Conservation (phyloP, 2,797 vertebrate species). For the Spondyliosoma cantharus region DNA sequence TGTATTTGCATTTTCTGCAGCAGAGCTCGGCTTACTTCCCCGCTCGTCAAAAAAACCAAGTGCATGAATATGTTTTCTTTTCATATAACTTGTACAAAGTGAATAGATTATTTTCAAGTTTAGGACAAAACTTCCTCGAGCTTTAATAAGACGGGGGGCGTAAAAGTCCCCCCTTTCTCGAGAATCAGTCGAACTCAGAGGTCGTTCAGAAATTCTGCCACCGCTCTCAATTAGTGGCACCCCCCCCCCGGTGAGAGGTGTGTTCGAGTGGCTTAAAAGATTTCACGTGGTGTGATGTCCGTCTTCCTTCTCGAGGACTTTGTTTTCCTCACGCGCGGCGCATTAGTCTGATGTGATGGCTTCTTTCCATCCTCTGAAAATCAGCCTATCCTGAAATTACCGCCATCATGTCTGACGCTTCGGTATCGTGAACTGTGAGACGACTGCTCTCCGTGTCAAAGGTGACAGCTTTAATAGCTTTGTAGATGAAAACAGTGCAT, state of each 20-base stretch:
- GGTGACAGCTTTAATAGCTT: neutral
- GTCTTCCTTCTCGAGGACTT: slow-evolving; percentile 50
- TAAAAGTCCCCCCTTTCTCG: slow-evolving; percentile 19
- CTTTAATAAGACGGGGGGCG: slow-evolving; percentile 23
- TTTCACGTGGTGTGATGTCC: slow-evolving; percentile 37
- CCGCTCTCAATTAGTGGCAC: slow-evolving; percentile 34
- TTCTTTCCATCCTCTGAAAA: slow-evolving; percentile 22
- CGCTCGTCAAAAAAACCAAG: slow-evolving; percentile 28
- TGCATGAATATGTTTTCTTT: slow-evolving; percentile 15
- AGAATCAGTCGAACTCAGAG: slow-evolving; percentile 46
- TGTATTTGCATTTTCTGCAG: slow-evolving; percentile 38
- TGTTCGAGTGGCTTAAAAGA: slow-evolving; percentile 57
- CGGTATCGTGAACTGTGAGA: neutral
- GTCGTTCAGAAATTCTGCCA: slow-evolving; percentile 46
- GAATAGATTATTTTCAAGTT: slow-evolving; percentile 19
- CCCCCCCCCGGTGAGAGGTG: slow-evolving; percentile 32
- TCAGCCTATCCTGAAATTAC: slow-evolving; percentile 10
- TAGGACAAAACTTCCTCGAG: slow-evolving; percentile 29
- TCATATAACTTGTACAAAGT: slow-evolving; percentile 18
- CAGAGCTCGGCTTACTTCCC: neutral
- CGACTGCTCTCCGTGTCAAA: neutral
- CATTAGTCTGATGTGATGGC: slow-evolving; percentile 41
- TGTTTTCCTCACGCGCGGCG: slow-evolving; percentile 39
- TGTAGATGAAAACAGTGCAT: neutral
- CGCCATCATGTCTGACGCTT: neutral